Base-by-base conservation (phyloP, 2,888 invertebrate genomes). In the Yponomeuta plumbellus region DNA sequence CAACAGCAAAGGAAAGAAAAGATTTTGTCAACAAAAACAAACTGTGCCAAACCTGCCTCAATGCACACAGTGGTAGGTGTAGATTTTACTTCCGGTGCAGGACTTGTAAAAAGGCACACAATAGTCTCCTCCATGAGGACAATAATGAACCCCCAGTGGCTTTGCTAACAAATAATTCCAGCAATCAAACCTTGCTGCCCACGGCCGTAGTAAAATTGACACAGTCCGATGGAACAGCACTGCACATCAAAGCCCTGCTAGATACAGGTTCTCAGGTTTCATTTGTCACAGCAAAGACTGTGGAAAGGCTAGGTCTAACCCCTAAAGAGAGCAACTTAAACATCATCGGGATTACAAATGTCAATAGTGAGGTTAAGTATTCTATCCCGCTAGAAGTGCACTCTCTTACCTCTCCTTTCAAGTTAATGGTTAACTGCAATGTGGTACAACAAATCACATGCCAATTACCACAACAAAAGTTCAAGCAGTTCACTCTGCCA, bases 371-470 rank as follows among this genome's bases (percentile, higher is more conserved):
- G 17, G 23, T 58, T 11, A 58, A 57, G 17, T 20, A 20, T 11
- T 11, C 26, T 26, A 34, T 66, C 6, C 20, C 17, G 11, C 8
- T 73, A 13, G 21, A 69, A 11, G 20, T 72, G 17, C 64, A 70
- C 58, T 69, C 70, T 8, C 22, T 68, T 11, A 40, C 13, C 8
- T 26, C 39, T 0, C 44, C 56, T 5, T 71, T 44, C 59, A 64
- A 68, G n/a, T 66, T 39, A 8, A 26, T 22, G 20, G 56, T 68
- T 34, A 69, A 13, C 4, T 71, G 68, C 52, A 67, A 68, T 57
- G 66, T 72, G 10, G 59, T 72, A 10, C 69, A 72, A 0, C 39
- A 65, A n/a, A 71, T 72, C 3, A 72, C 71, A 4, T 69, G 66
- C 20, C 56, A 69, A 10, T 57, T 71, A 20, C 71, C 72, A 21